Percentiles rank a stretch among this genome's conserved stretches.
phyloP scores from a whole-genome alignment of 53 echinoderm and acorn worm genomes.

The Paracentrotus lividus region DNA sequence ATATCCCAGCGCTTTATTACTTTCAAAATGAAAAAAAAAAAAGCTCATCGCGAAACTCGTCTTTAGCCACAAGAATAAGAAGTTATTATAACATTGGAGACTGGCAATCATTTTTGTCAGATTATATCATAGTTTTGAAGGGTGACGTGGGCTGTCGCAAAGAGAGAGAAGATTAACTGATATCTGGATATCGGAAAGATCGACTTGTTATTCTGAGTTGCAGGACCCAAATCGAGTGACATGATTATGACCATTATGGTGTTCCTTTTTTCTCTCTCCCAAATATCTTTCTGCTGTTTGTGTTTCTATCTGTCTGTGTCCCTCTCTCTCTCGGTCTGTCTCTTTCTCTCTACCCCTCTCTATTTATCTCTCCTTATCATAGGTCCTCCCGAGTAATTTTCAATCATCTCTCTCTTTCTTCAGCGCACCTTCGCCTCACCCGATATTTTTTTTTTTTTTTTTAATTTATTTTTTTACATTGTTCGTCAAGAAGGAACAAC shows the following conservation, averaged over 20 bases:
- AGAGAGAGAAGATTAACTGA: not conserved
- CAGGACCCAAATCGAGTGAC: not conserved
- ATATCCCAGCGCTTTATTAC: not conserved
- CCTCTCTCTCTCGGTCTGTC: not conserved
- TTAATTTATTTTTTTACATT: too few relatives aligned
- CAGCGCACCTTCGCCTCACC: too few relatives aligned
- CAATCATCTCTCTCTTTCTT: too few relatives aligned
- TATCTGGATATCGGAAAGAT: too few relatives aligned
- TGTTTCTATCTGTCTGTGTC: not conserved
- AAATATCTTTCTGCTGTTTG: not conserved
- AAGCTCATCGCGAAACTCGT: not conserved
- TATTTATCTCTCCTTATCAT: not conserved
- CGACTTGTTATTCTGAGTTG: not conserved
- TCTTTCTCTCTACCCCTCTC: not conserved
- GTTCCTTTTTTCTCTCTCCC: not conserved
- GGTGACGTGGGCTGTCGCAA: not conserved
- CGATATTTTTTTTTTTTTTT: too few relatives aligned
- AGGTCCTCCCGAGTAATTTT: too few relatives aligned
- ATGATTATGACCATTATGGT: not conserved
- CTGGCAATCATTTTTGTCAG: conserved; percentile 26
- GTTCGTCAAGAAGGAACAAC: too few relatives aligned
- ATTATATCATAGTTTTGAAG: not conserved
- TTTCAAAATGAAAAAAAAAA: not conserved
- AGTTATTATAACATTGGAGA: not conserved
- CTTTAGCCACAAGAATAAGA: not conserved